A percentile compares a stretch with the other conserved stretches of the same genome.
phyloP scores from a whole-genome alignment of 1,140 invertebrate genomes.

The Notospermus geniculatus region DNA sequence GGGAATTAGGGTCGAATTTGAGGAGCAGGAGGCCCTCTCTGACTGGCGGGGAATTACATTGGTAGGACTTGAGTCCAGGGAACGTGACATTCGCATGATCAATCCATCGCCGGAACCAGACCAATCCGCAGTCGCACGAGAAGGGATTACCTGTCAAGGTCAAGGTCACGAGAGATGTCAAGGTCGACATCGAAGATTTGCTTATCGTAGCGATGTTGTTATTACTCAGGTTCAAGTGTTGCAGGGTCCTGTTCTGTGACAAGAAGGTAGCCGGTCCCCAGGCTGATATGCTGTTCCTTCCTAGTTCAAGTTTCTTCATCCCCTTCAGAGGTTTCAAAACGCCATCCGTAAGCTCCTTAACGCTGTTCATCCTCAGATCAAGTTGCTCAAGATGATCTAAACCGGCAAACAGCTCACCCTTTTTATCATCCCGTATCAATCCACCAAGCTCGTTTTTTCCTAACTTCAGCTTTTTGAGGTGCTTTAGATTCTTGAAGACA shows the following conservation, averaged over 20 bases:
- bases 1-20: not conserved
- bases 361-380: not conserved
- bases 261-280: not conserved
- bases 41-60: not conserved
- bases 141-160: not conserved
- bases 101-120: constrained; percentile 7
- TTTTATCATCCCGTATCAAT: not conserved
- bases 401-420: not conserved
- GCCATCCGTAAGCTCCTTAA: not conserved
- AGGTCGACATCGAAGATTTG: not conserved
- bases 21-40: not conserved
- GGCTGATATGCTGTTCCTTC: not conserved
- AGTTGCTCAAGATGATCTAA: not conserved
- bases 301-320: not conserved
- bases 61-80: not conserved
- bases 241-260: not conserved
- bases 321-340: not conserved
- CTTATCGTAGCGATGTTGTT: not conserved
- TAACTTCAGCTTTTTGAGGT: too few relatives aligned
- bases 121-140: constrained; percentile 5
- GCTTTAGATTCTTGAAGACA: too few relatives aligned
- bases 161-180: not conserved
- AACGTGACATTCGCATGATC: not conserved
- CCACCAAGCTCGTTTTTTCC: not conserved
- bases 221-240: not conserved